These are phyloP conservation scores for Engystomops pustulosus DNA, from an alignment of 2,113 vertebrate species.

Conservation along the genomic window DNA sequence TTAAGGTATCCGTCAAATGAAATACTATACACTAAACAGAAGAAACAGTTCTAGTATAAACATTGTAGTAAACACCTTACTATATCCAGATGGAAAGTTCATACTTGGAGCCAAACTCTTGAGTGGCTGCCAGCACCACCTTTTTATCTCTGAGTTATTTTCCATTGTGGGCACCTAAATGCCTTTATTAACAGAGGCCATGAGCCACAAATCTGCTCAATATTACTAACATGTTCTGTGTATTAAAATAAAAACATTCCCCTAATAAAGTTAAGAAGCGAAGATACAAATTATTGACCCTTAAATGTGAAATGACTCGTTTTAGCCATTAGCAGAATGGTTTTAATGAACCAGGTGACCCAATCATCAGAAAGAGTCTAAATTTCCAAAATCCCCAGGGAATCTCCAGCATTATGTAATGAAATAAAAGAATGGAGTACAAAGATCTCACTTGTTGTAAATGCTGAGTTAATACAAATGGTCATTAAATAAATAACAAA, in stretches of 20 bases:
- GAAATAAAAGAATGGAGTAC: background rate
- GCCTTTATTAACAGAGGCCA: slow-evolving; percentile 36
- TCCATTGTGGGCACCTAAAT: slow-evolving; percentile 42
- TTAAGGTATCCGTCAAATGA: background rate
- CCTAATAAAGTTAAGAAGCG: slow-evolving; percentile 32
- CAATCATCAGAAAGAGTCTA: slow-evolving; percentile 2
- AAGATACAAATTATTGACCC: slow-evolving; percentile 21
- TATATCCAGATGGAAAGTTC: slow-evolving; percentile 39
- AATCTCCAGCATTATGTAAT: background rate
- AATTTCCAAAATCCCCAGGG: background rate
- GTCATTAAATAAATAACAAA: background rate
- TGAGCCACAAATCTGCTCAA: slow-evolving; percentile 33
- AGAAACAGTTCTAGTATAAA: background rate
- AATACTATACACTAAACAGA: background rate
- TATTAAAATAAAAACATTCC: slow-evolving; percentile 47
- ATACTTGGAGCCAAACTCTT: slow-evolving; percentile 6
- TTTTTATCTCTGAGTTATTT: slow-evolving; percentile 41
- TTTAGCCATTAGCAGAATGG: slow-evolving; percentile 7
- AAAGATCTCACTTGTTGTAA: background rate
- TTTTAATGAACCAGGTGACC: slow-evolving; percentile 30
- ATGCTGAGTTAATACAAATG: background rate
- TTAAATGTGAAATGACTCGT: slow-evolving; percentile 22
- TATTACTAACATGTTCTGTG: slow-evolving; percentile 43
- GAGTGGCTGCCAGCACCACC: slow-evolving; percentile 22
- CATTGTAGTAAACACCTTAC: slow-evolving; percentile 2